Evolutionary conservation across 2,888 invertebrate species (phyloP), one percentile per base, ranked within the genome.

Genomic region (Sesia bembeciformis): DNA sequence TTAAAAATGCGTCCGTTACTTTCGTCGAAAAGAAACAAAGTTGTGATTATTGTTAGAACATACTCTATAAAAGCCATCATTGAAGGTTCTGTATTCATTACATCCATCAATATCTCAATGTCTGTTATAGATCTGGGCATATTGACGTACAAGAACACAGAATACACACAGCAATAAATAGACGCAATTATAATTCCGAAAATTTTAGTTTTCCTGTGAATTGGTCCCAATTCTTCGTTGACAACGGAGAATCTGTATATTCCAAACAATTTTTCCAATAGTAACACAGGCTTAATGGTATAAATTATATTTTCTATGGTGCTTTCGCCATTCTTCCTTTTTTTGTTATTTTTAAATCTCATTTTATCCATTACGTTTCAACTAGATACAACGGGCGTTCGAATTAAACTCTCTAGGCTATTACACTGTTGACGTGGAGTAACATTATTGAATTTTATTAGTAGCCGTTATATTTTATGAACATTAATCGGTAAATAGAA

Each of bases 231-330:
- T 40, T 39, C 23, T 2, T 55, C 46, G 6, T 52, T 50, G 5
- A 42, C 40, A 6, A 51, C 43, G 4, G 53, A 52, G 40, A 58
- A 58, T 54, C 60, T 46, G 40, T 57, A 57, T 53, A 58, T 56
- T 42, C 57, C 58, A 50, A 58, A 55, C 5, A 57, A 39, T 4
- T 42, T 52, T 42, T 56, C 60, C 5, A 40, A 23, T 4, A 53
- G 4, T 38, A 55, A 39, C 4, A 55, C n/a, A 23, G 58, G 58
- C 41, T 50, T 50, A 6, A 50, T 8, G 39, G 39, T 7, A 38
- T 5, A 50, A 6, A 50, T 6, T 3, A 50, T 39, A 50, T 50
- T 50, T 38, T 50, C 4, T 7, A 50, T 8, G 6, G 50, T 39
- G 39, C 23, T 23, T 23, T 23, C 23, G 23, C 23, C 23, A 23